phyloP scores from a whole-genome alignment of 2,797 vertebrate genomes.

The Sebastes oblongus region DNA sequence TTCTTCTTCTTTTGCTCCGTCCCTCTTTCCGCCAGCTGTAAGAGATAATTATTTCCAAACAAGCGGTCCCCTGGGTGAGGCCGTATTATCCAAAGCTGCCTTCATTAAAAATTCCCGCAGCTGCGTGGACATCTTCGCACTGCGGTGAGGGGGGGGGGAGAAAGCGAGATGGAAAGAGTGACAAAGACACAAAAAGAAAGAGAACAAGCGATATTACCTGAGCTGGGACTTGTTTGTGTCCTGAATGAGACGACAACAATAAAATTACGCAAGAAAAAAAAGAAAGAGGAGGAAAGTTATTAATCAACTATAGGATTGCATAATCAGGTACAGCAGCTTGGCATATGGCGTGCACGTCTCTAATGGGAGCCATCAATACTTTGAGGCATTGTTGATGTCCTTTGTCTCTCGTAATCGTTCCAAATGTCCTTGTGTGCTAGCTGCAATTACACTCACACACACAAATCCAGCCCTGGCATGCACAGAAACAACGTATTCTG shows the following conservation, averaged over 20 bases:
- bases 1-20: conserved; percentile 6
- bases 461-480: background rate
- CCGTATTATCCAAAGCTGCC: conserved; percentile 66
- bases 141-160: conserved; percentile 5
- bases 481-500: conserved; percentile 22
- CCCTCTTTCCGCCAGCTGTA: conserved; percentile 68
- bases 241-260: conserved; percentile 29
- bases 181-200: background rate
- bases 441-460: conserved; percentile 12
- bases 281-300: conserved; percentile 1
- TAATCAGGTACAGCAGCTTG: conserved; percentile 28
- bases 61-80: conserved; percentile 70
- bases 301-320: conserved; percentile 27
- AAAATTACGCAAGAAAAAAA: conserved; percentile 11
- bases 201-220: conserved; percentile 11
- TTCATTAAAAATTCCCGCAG: conserved; percentile 76
- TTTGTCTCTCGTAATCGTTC: conserved; percentile 46
- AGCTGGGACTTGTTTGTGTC: conserved; percentile 36
- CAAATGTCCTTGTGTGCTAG: conserved; percentile 54
- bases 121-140: conserved; percentile 50
- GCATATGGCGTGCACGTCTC: conserved; percentile 41
- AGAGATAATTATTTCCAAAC: conserved; percentile 82
- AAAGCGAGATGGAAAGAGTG: background rate
- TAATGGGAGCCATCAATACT: conserved; percentile 51
- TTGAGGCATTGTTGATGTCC: conserved; percentile 46